Percentiles rank a stretch among this genome's conserved stretches.
These are phyloP conservation scores for Hycleus cichorii DNA, from an alignment of 1,140 invertebrate species.

Conservation along the genomic window DNA sequence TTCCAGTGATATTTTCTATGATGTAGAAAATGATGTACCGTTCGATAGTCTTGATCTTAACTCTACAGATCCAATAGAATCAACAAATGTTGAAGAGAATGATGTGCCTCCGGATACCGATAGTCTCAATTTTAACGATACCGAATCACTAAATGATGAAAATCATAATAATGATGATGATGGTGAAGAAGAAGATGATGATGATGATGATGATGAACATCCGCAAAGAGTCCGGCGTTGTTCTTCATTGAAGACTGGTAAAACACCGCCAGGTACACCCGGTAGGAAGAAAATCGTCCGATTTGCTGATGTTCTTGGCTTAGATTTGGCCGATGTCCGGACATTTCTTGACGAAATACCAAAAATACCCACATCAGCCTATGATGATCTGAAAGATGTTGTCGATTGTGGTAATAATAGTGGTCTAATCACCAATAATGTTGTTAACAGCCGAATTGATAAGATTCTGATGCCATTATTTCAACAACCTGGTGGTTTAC, in stretches of 20 bases:
- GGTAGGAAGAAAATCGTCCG: slow-evolving; percentile 88
- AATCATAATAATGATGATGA: not conserved
- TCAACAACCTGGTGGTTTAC: slow-evolving; percentile 66
- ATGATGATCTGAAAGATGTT: slow-evolving; percentile 57
- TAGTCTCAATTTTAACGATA: not conserved
- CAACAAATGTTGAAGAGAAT: not conserved
- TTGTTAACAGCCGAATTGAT: slow-evolving; percentile 41
- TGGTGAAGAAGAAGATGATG: slow-evolving; percentile 4
- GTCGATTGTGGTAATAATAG: slow-evolving; percentile 41
- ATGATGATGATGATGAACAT: slow-evolving; percentile 36
- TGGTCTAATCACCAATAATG: not conserved
- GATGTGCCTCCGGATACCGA: too few species aligned
- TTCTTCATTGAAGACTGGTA: slow-evolving; percentile 83
- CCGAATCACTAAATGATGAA: not conserved
- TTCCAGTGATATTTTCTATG: slow-evolving; percentile 37
- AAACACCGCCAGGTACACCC: slow-evolving; percentile 84
- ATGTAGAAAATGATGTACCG: not conserved
- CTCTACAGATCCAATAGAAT: not conserved
- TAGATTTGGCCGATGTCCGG: slow-evolving; percentile 85
- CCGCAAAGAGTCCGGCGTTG: slow-evolving; percentile 64
- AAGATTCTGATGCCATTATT: slow-evolving; percentile 67
- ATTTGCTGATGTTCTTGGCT: slow-evolving; percentile 88
- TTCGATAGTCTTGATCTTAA: not conserved
- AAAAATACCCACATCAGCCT: slow-evolving; percentile 78
- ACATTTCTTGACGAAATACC: slow-evolving; percentile 86